Base-by-base conservation (phyloP, 2,797 vertebrate genomes). In the Notolepis coatsorum region DNA sequence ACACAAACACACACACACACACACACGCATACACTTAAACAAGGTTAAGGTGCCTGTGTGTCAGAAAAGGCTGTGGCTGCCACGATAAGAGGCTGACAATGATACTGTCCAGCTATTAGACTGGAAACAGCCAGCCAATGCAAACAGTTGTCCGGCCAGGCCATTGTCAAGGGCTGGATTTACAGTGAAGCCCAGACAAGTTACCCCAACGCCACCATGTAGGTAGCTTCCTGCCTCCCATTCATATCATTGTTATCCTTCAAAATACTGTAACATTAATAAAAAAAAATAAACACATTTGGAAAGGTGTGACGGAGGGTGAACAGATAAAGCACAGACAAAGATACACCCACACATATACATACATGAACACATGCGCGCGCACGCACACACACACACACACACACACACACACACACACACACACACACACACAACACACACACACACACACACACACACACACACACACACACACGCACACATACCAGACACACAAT, bases 91-190 rank as follows among this genome's bases (percentile, higher is more conserved):
- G 82, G 93, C 77, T 93, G 92, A 96, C 94, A 95, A 94, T 95
- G 94, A 96, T 93, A 94, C 92, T 94, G 94, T 93, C 93, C 93
- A 93, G 93, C 93, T 94, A 96, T 95, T 95, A 95, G 95, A 92
- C 93, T 94, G 89, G 92, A 94, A 96, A 95, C 94, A 95, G 93
- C 90, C 92, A 89, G 94, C 95, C 94, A 96, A 92, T 91, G 92
- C 94, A 94, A 96, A 96, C 94, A 93, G 86, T 64, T 63, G 72
- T 71, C 59, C 28, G 61, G 76, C 79, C 77, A 86, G 77, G 48
- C 82, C 79, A 90, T 91, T 90, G 90, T 91, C 78, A 76, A 60
- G 2, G 54, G 41, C 60, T 67, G 79, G 81, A 86, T 91, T 89
- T 87, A 88, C 84, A 80, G 79, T 59, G 69, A 71, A 82, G 80